Base-by-base conservation (phyloP, 2,888 invertebrate genomes). In the Oxyteleia sp. region DNA sequence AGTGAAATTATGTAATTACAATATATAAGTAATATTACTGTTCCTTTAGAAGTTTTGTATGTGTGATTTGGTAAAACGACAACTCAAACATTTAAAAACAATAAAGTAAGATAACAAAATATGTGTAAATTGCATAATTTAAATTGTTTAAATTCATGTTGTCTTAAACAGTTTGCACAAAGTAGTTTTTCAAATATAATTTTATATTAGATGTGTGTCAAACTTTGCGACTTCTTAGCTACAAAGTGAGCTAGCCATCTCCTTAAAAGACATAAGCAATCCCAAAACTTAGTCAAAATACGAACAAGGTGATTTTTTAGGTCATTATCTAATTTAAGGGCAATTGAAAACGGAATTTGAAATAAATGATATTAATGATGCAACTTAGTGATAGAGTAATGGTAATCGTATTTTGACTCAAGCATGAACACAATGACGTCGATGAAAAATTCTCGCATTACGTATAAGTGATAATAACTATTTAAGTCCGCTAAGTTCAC, bases 401-500 rank as follows among this genome's bases (percentile, higher is more conserved):
- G 0, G 5, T 32, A 15, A 16, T 68, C 59, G 71, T 49, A 59
- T 59, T 59, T 49, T 59, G 49, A 71, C 43, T 45, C 43, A 61
- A 41, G 13, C 3, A 20, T 7, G 13, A 35, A 66, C n/a, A 61
- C n/a, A 11, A 35, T 11, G 20, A 61, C 7, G 57, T n/a, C 43
- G 20, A 47, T 8, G n/a, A 57, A 45, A 13, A 47, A 41, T n/a
- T 71, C n/a, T 80, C 38, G 35, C 26, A 38, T 80, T 53, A 53
- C 63, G 35, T 59, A 64, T 69, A 61, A 68, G 68, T 47, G 68
- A 75, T 75, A 72, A 68, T 78, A 68, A 72, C 45, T 66, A 72
- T 15, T 26, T 64, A 78, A 71, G 82, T 82, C 68, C 72, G 82
- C 72, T 78, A 78, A 72, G 20, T 76, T 82, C 82, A 82, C 82